Conservation (phyloP, 2,888 invertebrate genomes). For the Nebria brevicollis region DNA sequence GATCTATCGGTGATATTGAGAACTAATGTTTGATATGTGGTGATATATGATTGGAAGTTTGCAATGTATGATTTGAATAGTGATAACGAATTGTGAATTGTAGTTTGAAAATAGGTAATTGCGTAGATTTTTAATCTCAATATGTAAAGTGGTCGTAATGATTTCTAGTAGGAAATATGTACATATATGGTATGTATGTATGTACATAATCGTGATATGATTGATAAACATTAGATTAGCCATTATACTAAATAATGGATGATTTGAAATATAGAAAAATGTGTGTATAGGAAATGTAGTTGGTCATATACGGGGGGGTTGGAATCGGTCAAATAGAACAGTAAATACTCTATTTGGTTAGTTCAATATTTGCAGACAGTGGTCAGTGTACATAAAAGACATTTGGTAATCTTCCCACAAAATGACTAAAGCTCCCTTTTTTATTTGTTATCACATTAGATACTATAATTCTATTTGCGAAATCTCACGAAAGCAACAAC, state of each 20-base stretch:
- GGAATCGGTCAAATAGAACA: slow-evolving; percentile 25
- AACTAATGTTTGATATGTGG: no score
- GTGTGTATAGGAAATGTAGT: not conserved
- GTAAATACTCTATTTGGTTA: slow-evolving; percentile 15
- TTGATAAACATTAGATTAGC: not conserved
- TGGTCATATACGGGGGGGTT: not conserved
- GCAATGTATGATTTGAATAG: no score
- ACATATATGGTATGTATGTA: no score
- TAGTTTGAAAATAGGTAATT: no score
- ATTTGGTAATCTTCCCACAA: slow-evolving; percentile 31
- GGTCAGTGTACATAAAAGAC: slow-evolving; percentile 30
- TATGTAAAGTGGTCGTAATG: not conserved
- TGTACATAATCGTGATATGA: not conserved
- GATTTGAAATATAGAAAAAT: not conserved
- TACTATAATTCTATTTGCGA: not conserved
- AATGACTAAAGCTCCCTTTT: not conserved
- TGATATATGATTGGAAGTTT: no score
- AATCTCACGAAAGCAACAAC: not conserved
- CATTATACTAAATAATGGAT: not conserved
- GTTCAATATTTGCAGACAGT: slow-evolving; percentile 29
- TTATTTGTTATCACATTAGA: not conserved
- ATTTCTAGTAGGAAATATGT: not conserved
- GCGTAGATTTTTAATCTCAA: no score
- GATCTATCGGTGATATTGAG: no score
- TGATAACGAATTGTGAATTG: no score